Percentiles rank a stretch among this genome's conserved stretches.
These are phyloP conservation scores for Allygus modestus DNA, from an alignment of 2,888 invertebrate species.

Conservation along the genomic window DNA sequence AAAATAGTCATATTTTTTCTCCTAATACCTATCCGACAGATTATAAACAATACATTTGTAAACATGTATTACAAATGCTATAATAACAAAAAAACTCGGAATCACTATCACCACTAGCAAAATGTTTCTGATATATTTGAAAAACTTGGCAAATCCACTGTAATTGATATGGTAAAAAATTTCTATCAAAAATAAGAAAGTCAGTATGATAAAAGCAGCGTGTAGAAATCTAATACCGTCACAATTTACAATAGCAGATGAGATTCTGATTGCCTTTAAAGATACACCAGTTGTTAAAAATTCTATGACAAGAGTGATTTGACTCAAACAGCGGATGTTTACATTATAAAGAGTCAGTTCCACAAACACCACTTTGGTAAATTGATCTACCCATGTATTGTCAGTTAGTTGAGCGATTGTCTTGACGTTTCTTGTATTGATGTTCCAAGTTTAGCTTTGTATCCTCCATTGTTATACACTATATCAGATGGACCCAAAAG, in stretches of 20 bases:
- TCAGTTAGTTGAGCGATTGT: not conserved
- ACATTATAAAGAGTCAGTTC: not conserved
- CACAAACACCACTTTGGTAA: not conserved
- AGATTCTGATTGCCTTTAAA: not conserved
- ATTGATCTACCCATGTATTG: not conserved
- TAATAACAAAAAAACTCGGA: not conserved
- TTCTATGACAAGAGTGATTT: not conserved
- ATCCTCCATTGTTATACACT: conserved; percentile 16
- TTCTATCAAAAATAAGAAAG: not conserved
- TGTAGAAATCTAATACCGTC: not conserved
- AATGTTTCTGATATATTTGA: not conserved
- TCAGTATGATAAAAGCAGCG: not conserved
- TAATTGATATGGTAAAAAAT: not conserved
- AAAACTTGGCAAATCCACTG: not conserved
- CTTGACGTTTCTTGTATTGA: not conserved
- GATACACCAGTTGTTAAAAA: not conserved
- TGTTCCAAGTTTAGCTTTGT: not conserved
- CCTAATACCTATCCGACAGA: no score
- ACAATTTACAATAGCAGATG: not conserved
- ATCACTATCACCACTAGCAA: not conserved
- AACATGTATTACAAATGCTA: not conserved
- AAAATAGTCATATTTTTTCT: no score
- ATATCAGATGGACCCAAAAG: not conserved
- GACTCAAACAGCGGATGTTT: not conserved
- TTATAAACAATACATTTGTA: conserved; percentile 17